Conservation (phyloP, 2,113 vertebrate genomes). For the Prionailurus bengalensis region DNA sequence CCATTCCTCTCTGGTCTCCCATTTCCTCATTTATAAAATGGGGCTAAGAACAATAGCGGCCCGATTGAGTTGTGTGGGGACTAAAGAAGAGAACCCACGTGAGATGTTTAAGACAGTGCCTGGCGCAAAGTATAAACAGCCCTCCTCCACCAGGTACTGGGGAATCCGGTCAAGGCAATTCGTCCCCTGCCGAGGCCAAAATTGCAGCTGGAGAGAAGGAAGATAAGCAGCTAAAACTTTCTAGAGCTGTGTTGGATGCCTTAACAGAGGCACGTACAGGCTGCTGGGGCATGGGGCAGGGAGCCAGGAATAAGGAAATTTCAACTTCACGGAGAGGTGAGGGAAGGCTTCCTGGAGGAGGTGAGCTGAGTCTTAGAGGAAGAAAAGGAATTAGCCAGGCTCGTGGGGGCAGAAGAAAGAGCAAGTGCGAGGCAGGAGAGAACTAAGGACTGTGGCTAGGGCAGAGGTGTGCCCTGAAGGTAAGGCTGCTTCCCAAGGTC, state of each 20-base stretch:
- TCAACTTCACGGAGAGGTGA: neutral
- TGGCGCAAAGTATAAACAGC: neutral
- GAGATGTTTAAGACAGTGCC: neutral
- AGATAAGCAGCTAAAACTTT: too few relatives aligned
- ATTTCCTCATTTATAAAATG: neutral
- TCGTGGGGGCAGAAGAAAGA: neutral
- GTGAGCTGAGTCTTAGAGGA: neutral
- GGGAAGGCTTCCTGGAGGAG: constrained; percentile 25
- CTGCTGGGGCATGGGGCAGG: neutral
- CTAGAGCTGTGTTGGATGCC: neutral
- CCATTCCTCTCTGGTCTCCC: neutral
- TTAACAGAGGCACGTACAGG: fast-evolving
- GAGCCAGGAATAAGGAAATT: neutral
- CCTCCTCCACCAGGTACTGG: neutral
- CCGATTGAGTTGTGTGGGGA: neutral
- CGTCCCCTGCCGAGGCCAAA: neutral
- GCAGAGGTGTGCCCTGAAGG: neutral
- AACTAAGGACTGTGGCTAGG: neutral
- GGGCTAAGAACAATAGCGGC: neutral
- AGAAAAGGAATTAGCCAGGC: neutral
- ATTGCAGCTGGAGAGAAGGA: neutral
- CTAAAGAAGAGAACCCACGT: neutral
- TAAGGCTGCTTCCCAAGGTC: neutral
- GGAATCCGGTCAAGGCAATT: neutral
- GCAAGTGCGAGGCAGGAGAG: neutral